Conservation (phyloP, 2,888 invertebrate species). For the Tridacna gigas region DNA sequence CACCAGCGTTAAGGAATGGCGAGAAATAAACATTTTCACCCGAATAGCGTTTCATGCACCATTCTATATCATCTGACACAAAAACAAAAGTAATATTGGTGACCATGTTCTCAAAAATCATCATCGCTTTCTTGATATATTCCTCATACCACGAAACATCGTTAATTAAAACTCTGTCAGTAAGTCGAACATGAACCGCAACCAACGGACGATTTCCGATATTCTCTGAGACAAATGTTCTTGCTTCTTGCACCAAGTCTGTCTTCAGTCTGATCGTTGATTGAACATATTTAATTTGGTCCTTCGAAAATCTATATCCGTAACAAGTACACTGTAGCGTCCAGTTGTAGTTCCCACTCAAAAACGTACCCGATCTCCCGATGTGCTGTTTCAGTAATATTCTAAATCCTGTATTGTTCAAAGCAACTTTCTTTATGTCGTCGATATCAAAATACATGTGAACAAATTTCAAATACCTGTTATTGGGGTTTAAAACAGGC, state of each 20-base stretch:
- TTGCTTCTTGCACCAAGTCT: not conserved
- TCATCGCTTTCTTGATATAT: not conserved
- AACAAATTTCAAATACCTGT: not conserved
- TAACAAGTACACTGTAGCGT: not conserved
- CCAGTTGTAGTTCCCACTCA: not conserved
- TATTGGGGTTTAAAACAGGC: too few species aligned
- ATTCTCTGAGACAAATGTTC: not conserved
- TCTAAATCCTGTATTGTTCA: not conserved
- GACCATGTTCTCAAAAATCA: not conserved
- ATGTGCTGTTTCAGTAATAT: not conserved
- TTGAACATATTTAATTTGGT: not conserved
- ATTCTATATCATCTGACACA: not conserved
- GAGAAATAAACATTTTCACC: slow-evolving; percentile 1
- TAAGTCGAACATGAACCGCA: not conserved
- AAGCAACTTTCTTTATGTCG: not conserved
- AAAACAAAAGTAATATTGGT: not conserved
- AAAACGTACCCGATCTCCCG: not conserved
- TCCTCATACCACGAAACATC: not conserved
- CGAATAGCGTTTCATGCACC: not conserved
- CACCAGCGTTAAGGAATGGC: not conserved
- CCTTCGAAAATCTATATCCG: not conserved
- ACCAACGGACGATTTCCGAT: not conserved
- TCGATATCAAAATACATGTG: not conserved
- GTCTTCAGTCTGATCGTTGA: not conserved
- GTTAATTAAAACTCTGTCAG: not conserved